Conservation (phyloP, 2,888 invertebrate genomes). For the Toxonevra muliebris region DNA sequence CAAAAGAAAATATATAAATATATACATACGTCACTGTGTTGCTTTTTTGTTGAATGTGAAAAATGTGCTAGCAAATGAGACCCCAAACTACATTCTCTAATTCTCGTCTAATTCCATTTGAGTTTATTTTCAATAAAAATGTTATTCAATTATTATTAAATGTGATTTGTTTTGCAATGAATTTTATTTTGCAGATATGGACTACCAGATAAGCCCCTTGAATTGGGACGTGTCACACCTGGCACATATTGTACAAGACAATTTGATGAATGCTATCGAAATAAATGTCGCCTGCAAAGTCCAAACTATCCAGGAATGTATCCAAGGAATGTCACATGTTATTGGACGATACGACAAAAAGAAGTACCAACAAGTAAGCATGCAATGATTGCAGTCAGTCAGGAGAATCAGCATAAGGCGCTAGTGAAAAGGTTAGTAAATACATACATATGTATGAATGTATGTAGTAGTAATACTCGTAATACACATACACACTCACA, state of each 20-base stretch:
- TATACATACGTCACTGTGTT: too few species aligned
- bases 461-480: too few species aligned
- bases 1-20: too few species aligned
- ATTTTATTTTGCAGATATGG: slow-evolving; percentile 70
- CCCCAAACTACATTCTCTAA: neutral
- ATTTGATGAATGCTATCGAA: slow-evolving; percentile 85
- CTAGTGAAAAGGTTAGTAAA: slow-evolving; percentile 60
- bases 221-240: slow-evolving; percentile 85
- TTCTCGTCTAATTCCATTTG: neutral
- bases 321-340: slow-evolving; percentile 86
- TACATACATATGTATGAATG: neutral
- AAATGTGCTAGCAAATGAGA: neutral
- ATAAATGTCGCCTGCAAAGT: slow-evolving; percentile 85
- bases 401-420: slow-evolving; percentile 74
- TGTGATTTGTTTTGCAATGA: neutral
- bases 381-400: slow-evolving; percentile 87
- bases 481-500: too few species aligned
- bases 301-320: slow-evolving; percentile 90
- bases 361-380: slow-evolving; percentile 89
- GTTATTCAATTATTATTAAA: slow-evolving; percentile 2
- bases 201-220: slow-evolving; percentile 77
- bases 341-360: slow-evolving; percentile 86
- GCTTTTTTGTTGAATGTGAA: neutral
- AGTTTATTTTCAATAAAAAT: slow-evolving; percentile 1
- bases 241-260: slow-evolving; percentile 86